These are phyloP conservation scores for Vipera ursinii DNA, from an alignment of 2,797 vertebrate genomes.

Conservation along the genomic window DNA sequence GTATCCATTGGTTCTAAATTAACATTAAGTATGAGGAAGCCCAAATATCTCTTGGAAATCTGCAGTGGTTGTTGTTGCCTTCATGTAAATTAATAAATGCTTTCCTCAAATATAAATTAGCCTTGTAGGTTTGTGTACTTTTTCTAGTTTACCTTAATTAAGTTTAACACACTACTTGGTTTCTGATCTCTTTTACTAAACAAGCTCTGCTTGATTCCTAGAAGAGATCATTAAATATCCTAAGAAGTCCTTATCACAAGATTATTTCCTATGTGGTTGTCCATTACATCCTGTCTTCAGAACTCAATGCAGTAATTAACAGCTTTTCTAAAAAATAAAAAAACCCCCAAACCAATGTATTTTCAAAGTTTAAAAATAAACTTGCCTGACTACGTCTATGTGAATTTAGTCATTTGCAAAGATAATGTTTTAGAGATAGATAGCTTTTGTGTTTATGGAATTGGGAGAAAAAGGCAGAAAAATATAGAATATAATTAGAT, in stretches of 20 bases:
- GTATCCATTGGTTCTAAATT: neutral
- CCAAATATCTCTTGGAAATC: neutral
- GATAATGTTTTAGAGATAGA: neutral
- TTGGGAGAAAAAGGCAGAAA: neutral
- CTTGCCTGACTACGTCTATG: neutral
- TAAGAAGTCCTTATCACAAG: constrained; percentile 15
- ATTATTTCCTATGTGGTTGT: constrained; percentile 5
- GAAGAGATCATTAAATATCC: neutral
- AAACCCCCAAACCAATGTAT: neutral
- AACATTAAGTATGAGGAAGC: neutral
- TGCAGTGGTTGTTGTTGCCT: neutral
- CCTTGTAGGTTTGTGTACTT: neutral
- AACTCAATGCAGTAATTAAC: neutral
- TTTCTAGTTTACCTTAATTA: constrained; percentile 8
- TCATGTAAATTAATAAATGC: neutral
- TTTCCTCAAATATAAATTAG: constrained; percentile 5
- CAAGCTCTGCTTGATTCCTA: neutral
- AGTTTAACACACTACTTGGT: neutral
- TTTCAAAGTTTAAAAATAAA: neutral
- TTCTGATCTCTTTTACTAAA: neutral
- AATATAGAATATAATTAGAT: neutral
- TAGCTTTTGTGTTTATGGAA: neutral
- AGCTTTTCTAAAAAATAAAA: neutral
- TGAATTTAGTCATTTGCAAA: neutral
- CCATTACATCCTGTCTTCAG: constrained; percentile 27